Evolutionary conservation across 1,140 invertebrate species (phyloP), one percentile per base, ranked within the genome.

Genomic region (Trachymyrmex cornetzi): DNA sequence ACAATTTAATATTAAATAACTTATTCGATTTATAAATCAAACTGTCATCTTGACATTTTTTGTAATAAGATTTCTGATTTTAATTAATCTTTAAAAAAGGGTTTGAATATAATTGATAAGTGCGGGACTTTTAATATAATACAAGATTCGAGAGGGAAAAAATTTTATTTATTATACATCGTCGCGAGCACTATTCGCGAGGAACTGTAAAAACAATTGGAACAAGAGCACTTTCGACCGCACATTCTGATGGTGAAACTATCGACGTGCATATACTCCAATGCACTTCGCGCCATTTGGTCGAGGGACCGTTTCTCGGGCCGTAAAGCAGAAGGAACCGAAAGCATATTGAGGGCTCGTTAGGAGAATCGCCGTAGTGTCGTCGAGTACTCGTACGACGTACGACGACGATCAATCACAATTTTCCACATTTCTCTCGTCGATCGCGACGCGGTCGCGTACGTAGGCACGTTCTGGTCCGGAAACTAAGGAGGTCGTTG

Each of bases 331-430:
- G 48, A 53, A 30, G 55, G 5, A 72, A 24, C 6, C 72, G n/a
- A 57, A 24, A 84, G 85, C 63, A 72, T 85, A 90, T 90, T 72
- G 74, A 86, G 77, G 38, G 30, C 87, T 90, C 89, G 87, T 91
- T 88, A 88, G 38, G 72, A 11, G 38, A 66, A 85, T 27, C 57
- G 22, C 14, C 48, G 27, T 14, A 67, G 63, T 55, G 55, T 66
- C 75, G 72, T 48, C 63, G 88, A 77, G 66, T 59, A 67, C 64
- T 71, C 48, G 89, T 53, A n/a, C 64, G 55, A 80, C 66, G 67
- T 77, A 71, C 82, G 85, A 82, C 71, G 89, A 77, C 90, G 72
- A 91, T 91, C 89, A 87, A 91, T 91, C 89, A 90, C 87, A 87
- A 90, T 90, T 91, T 90, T 82, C 82, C 63, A 27, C 66, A 61